Evolutionary conservation across 2,113 vertebrate species (phyloP), one percentile per base, ranked within the genome.

Genomic region (Oplegnathus fasciatus): DNA sequence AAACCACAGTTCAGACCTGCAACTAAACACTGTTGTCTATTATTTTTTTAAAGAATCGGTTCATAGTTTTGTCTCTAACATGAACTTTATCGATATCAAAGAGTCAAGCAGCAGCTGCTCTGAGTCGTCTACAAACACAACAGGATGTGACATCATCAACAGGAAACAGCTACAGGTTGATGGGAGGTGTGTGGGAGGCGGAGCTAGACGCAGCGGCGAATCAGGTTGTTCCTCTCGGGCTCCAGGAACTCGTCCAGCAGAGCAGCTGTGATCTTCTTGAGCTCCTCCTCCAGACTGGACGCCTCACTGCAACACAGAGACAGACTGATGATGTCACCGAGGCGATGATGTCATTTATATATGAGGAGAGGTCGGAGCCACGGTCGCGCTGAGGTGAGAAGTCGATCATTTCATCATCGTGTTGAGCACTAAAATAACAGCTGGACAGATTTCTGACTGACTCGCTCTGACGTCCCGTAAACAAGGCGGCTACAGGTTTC

Each of bases 161-260:
- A 55, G 44, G 46, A 77, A 44, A 62, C n/a, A 18, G 67, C 55
- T 9, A 24, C 22, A 6, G 24, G 34, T 6, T 37, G 34, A 37
- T 37, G 34, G 24, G 11, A 4, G 58, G 40, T 14, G 0, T 1
- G 1, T 2, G 15, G 28, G 15, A 20, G 73, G 75, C 6, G 48
- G 64, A 4, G 74, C 89, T 97, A 98, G 0, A 94, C 64, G 0
- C 91, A 95, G 83, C 97, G 97, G 91, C 96, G 96, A 82, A 91
- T 94, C 81, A 99, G 95, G 78, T 96, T 94, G 28, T 99, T 99
- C 94, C 94, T 97, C 48, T 95, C 96, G 0, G 98, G 98, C 66
- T 99, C 96, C 5, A 99, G 96, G 88, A 97, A 99, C 82, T 98
- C 89, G 50, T 96, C 95, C 46, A 99, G 92, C 74, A 99, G 83